Evolutionary conservation across 1,140 invertebrate species (phyloP).

Genomic region (Hetaerina americana): DNA sequence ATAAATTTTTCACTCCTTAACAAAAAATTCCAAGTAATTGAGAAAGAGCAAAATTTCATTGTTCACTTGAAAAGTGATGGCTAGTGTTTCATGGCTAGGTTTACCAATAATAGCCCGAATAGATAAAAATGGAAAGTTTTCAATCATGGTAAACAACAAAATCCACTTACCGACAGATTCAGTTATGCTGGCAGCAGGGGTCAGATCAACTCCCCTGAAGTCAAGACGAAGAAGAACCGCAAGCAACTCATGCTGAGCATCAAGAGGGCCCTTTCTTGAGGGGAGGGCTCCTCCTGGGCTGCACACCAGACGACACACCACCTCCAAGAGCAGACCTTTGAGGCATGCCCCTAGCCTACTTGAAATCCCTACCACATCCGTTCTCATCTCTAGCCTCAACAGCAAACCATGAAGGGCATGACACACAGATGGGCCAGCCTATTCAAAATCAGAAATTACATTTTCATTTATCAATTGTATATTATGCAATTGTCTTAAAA

Average conservation of each 20-base stretch:
- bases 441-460: conserved; percentile 16
- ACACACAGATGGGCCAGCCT: conserved; percentile 68
- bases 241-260: conserved; percentile 64
- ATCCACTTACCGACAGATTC: conserved; percentile 46
- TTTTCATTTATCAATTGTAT: neutral
- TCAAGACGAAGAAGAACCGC: conserved; percentile 49
- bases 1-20: no score
- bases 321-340: conserved; percentile 52
- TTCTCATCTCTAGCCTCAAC: conserved; percentile 51
- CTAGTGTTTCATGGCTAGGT: no score
- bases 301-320: conserved; percentile 55
- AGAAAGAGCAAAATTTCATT: no score
- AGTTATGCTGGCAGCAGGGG: conserved; percentile 57
- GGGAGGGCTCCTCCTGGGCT: conserved; percentile 53
- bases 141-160: neutral
- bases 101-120: no score
- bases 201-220: conserved; percentile 52
- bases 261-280: conserved; percentile 57
- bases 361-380: conserved; percentile 42
- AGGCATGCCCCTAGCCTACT: conserved; percentile 44
- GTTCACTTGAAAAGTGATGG: no score
- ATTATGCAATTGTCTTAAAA: no score
- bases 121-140: neutral
- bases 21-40: no score
- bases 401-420: conserved; percentile 59